Percentiles rank a stretch among this genome's conserved stretches.
These are phyloP conservation scores for Leptoteleia sp. DNA, from an alignment of 1,140 invertebrate species.

Conservation along the genomic window DNA sequence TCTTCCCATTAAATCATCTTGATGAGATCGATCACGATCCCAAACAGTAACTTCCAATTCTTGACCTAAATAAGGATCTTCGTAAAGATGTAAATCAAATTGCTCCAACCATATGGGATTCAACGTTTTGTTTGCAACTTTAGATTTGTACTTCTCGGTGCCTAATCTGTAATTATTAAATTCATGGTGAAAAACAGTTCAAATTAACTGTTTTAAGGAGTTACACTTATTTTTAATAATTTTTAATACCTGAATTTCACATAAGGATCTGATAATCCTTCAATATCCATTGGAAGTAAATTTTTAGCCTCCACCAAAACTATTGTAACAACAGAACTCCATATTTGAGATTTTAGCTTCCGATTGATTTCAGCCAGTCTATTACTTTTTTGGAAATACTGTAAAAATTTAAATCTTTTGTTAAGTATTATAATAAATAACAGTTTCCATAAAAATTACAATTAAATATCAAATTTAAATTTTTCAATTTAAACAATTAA, in stretches of 20 bases:
- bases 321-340: conserved; percentile 97
- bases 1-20: conserved; percentile 93
- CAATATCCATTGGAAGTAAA: conserved; percentile 93
- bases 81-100: conserved; percentile 97
- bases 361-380: conserved; percentile 89
- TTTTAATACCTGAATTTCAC: conserved; percentile 91
- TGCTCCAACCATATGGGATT: conserved; percentile 97
- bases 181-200: too few species aligned
- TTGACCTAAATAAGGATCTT: conserved; percentile 90
- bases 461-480: too few species aligned
- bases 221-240: too few species aligned
- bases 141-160: conserved; percentile 99
- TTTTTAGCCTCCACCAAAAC: conserved; percentile 97
- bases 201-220: too few species aligned
- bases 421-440: too few species aligned
- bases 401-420: too few species aligned
- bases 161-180: conserved; percentile 86
- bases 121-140: conserved; percentile 91
- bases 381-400: conserved; percentile 91
- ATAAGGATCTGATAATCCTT: conserved; percentile 95
- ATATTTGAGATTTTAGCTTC: conserved; percentile 93
- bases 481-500: too few species aligned
- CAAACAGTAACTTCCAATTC: conserved; percentile 94
- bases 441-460: too few species aligned
- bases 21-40: conserved; percentile 91